Percentiles rank a stretch among this genome's conserved stretches.
Evolutionary conservation across 2,113 vertebrate species (phyloP).

Genomic region (Calyptommatus sinebrachiatus): DNA sequence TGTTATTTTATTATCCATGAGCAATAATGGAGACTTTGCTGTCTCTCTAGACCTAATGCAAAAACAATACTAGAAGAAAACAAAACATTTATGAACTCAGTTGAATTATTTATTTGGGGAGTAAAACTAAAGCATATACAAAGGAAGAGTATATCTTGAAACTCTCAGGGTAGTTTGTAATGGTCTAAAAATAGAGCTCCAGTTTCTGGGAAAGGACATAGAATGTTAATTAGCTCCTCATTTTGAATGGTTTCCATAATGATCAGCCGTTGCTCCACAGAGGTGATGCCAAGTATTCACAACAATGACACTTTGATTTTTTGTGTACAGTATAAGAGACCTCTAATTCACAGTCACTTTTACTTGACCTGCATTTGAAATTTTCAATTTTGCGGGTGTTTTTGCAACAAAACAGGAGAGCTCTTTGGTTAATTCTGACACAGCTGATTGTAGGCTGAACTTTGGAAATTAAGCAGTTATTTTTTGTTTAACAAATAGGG

Average conservation of each 20-base stretch:
- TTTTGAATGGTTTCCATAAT: slow-evolving; percentile 1
- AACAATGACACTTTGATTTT: not conserved
- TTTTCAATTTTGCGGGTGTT: not conserved
- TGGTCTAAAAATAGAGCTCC: slow-evolving; percentile 13
- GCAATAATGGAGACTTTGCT: not conserved
- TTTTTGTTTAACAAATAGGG: not conserved
- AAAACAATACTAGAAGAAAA: not conserved
- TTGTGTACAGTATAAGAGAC: not conserved
- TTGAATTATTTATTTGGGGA: slow-evolving; percentile 2
- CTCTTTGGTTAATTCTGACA: not conserved
- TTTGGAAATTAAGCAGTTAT: not conserved
- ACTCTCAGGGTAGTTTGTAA: not conserved
- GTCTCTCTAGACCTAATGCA: not conserved
- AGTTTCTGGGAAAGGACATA: slow-evolving; percentile 16
- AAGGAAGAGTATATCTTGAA: not conserved
- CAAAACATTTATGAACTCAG: not conserved
- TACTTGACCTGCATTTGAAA: not conserved
- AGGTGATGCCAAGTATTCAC: not conserved
- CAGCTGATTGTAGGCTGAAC: not conserved
- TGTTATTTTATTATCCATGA: no score
- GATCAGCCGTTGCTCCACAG: not conserved
- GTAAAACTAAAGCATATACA: not conserved
- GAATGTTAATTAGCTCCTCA: slow-evolving; percentile 24
- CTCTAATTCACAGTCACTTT: not conserved
- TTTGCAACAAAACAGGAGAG: not conserved